Evolutionary conservation across 2,797 vertebrate genomes (phyloP).

Genomic region (Cyclura pinguis): DNA sequence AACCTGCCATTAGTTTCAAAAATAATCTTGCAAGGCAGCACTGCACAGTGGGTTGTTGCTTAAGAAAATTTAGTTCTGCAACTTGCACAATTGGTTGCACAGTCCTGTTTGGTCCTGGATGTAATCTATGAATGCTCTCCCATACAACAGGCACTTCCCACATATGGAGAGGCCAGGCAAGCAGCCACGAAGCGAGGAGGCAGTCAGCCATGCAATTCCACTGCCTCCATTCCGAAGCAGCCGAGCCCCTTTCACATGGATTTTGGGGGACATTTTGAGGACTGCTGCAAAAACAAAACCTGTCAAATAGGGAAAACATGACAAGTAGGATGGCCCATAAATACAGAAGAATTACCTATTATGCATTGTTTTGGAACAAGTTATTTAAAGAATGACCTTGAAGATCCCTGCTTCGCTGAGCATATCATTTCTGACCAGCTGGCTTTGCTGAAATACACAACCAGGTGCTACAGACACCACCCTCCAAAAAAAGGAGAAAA

Average conservation of each 20-base stretch:
- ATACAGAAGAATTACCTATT: background rate
- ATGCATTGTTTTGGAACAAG: background rate
- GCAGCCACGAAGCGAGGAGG: background rate
- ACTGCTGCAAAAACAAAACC: background rate
- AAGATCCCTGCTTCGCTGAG: background rate
- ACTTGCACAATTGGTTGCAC: background rate
- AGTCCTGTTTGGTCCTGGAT: background rate
- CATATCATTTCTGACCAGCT: background rate
- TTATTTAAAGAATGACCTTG: constrained; percentile 39
- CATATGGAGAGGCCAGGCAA: too few species aligned
- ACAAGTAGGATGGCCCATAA: constrained; percentile 9
- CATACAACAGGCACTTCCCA: too few species aligned
- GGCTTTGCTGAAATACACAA: constrained; percentile 25
- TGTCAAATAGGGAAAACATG: background rate
- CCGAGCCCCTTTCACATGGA: background rate
- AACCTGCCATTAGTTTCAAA: background rate
- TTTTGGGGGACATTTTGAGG: too few species aligned
- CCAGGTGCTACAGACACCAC: background rate
- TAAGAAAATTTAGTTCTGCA: background rate
- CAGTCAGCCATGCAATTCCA: too few species aligned
- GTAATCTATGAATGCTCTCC: background rate
- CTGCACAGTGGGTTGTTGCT: background rate
- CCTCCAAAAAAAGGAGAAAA: background rate
- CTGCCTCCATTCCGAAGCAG: background rate
- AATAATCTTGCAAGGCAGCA: background rate